Conservation (phyloP, 2,888 invertebrate genomes). For the Nomada fabriciana region DNA sequence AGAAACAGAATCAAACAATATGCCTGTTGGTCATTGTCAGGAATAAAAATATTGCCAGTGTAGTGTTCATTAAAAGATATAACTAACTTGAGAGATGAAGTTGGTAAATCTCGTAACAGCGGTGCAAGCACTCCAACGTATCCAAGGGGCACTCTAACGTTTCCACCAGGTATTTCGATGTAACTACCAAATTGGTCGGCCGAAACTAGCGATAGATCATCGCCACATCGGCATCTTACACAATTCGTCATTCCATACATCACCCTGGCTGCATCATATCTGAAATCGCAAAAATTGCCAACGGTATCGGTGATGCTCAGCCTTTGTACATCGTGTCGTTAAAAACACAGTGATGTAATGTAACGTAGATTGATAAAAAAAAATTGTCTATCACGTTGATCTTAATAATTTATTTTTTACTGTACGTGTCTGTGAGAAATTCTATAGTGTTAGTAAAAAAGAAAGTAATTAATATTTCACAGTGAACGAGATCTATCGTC, state of each 20-base stretch:
- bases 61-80: neutral
- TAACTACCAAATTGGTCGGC: constrained; percentile 90
- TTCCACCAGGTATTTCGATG: constrained; percentile 89
- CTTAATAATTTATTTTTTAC: neutral
- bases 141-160: constrained; percentile 88
- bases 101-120: constrained; percentile 87
- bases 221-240: constrained; percentile 88
- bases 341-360: constrained; percentile 62
- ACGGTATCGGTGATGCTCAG: constrained; percentile 36
- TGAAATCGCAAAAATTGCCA: constrained; percentile 59
- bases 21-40: too few relatives aligned
- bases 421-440: neutral
- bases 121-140: constrained; percentile 89
- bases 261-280: constrained; percentile 89
- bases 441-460: neutral
- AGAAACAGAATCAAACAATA: too few relatives aligned
- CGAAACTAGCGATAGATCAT: constrained; percentile 90
- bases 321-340: constrained; percentile 8
- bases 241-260: constrained; percentile 89
- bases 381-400: neutral
- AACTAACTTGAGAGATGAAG: constrained; percentile 57
- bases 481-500: too few relatives aligned
- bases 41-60: too few relatives aligned
- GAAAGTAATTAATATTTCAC: neutral
- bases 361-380: constrained; percentile 5